Evolutionary conservation across 2,113 vertebrate species (phyloP).

Genomic region (Indri indri): DNA sequence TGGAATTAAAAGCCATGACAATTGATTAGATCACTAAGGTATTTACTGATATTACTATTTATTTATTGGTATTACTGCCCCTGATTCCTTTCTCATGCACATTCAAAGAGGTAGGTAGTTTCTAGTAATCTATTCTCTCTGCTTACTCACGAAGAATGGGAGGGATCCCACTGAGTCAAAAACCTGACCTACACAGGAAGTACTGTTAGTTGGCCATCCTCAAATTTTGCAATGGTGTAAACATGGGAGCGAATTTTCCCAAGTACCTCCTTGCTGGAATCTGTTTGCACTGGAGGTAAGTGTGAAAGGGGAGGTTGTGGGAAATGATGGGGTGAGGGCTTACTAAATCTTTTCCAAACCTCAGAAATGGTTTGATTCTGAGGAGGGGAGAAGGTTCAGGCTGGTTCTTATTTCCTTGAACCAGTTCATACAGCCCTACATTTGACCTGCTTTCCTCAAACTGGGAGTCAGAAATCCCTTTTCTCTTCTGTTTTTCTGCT

Average conservation of each 20-base stretch:
- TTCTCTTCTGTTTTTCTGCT: constrained; percentile 92
- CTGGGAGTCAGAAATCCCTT: constrained; percentile 91
- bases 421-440: constrained; percentile 84
- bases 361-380: constrained; percentile 82
- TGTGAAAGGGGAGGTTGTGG: constrained; percentile 83
- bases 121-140: constrained; percentile 55
- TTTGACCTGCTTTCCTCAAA: constrained; percentile 88
- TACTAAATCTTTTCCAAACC: constrained; percentile 82
- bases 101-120: constrained; percentile 59
- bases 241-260: constrained; percentile 80
- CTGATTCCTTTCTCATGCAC: constrained; percentile 29
- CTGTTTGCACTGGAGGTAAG: constrained; percentile 88
- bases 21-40: constrained; percentile 7
- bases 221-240: constrained; percentile 78
- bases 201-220: constrained; percentile 55
- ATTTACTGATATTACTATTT: constrained; percentile 31
- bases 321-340: constrained; percentile 82
- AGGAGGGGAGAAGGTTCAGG: constrained; percentile 83
- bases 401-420: constrained; percentile 83
- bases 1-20: constrained; percentile 49
- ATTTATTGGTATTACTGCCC: constrained; percentile 34
- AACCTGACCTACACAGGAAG: constrained; percentile 47
- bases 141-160: constrained; percentile 42
- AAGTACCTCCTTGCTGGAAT: constrained; percentile 82
- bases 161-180: constrained; percentile 54